Conservation (phyloP, 2,888 invertebrate species). For the Falcaria lacertinaria region DNA sequence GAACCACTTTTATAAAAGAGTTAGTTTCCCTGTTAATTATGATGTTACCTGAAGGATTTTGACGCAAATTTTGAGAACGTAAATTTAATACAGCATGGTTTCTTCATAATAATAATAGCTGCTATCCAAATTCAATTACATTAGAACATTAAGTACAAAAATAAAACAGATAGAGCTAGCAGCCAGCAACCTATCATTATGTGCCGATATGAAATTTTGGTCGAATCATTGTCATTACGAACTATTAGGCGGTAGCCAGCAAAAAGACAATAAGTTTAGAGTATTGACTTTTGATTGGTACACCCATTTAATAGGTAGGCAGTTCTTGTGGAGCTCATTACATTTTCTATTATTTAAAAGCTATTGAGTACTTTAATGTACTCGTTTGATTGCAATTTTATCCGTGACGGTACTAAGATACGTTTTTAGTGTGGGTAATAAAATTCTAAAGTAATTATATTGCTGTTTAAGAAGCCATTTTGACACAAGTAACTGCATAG, state of each 20-base stretch:
- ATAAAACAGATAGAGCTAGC: constrained; percentile 19
- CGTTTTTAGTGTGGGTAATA: background rate
- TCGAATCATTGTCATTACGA: constrained; percentile 58
- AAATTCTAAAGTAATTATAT: background rate
- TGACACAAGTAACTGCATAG: too few relatives aligned
- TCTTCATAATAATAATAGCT: too few relatives aligned
- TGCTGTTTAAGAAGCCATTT: too few relatives aligned
- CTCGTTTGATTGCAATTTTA: background rate
- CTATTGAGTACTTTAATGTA: background rate
- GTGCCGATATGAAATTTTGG: constrained; percentile 37
- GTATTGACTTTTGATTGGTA: constrained; percentile 42
- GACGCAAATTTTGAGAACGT: too few relatives aligned
- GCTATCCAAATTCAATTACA: too few relatives aligned
- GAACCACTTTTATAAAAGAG: too few relatives aligned
- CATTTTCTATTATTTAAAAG: constrained; percentile 5
- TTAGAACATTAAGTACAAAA: constrained; percentile 8
- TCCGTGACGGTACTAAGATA: background rate
- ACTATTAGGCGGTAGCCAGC: constrained; percentile 42
- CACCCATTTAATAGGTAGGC: constrained; percentile 17
- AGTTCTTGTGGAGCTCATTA: constrained; percentile 11
- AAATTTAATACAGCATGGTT: too few relatives aligned
- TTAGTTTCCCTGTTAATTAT: too few relatives aligned
- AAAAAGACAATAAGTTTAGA: constrained; percentile 45
- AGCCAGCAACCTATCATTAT: constrained; percentile 40
- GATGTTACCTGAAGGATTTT: too few relatives aligned